Conservation (phyloP, 2,888 invertebrate species). For the Coenonympha glycerion region DNA sequence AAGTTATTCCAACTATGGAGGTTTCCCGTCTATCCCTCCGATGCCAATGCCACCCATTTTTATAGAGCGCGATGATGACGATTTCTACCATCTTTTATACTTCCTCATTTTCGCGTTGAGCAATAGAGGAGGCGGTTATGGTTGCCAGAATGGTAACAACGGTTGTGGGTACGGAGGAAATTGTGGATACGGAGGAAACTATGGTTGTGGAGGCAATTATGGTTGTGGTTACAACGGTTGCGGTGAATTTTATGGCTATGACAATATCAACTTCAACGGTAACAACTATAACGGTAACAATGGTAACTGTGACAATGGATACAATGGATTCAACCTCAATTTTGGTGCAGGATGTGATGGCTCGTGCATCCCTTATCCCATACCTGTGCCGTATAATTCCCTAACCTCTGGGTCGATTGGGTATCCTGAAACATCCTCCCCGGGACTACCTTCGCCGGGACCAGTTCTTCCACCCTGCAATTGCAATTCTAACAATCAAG, state of each 20-base stretch:
- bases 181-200: neutral
- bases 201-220: neutral
- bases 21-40: neutral
- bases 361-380: slow-evolving; percentile 29
- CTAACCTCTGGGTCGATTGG: neutral
- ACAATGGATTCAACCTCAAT: neutral
- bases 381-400: slow-evolving; percentile 24
- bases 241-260: slow-evolving; percentile 6
- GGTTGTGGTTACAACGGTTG: slow-evolving; percentile 10
- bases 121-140: slow-evolving; percentile 28
- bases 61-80: slow-evolving; percentile 35
- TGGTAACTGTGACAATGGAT: neutral
- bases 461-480: neutral
- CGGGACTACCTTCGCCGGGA: neutral
- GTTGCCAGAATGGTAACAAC: too few species aligned
- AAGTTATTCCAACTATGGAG: slow-evolving; percentile 14
- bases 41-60: slow-evolving; percentile 39
- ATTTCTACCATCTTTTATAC: slow-evolving; percentile 40
- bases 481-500: slow-evolving; percentile 2
- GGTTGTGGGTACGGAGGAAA: slow-evolving; percentile 4
- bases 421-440: neutral
- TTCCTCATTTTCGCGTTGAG: slow-evolving; percentile 46
- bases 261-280: neutral
- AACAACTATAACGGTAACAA: neutral
- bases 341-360: slow-evolving; percentile 9